Evolutionary conservation across 2,797 vertebrate genomes (phyloP).

Genomic region (Ptychobarbus kaznakovi): DNA sequence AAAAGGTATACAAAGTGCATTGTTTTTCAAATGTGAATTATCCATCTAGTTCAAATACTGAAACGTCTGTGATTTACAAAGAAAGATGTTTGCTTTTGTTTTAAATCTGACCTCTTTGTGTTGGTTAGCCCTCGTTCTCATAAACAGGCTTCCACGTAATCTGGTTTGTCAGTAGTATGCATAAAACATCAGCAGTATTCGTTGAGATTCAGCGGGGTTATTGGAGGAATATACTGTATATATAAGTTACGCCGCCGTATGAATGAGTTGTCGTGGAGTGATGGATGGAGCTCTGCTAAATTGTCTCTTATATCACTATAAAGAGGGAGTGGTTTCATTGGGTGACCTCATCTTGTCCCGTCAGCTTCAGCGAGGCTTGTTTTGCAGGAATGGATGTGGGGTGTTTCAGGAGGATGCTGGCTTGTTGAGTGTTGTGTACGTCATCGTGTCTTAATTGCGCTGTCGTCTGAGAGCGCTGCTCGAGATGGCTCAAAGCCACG

Average conservation of each 20-base stretch:
- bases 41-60: not conserved
- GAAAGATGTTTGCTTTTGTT: slow-evolving; percentile 60
- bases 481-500: slow-evolving; percentile 51
- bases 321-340: slow-evolving; percentile 72
- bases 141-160: slow-evolving; percentile 63
- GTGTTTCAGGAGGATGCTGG: not conserved
- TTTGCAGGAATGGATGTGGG: not conserved
- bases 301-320: slow-evolving; percentile 61
- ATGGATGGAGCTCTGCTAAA: slow-evolving; percentile 71
- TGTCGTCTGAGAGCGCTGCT: slow-evolving; percentile 68
- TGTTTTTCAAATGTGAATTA: not conserved
- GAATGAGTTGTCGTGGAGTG: slow-evolving; percentile 71
- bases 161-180: slow-evolving; percentile 66
- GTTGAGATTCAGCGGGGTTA: slow-evolving; percentile 73
- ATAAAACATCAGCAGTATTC: slow-evolving; percentile 65
- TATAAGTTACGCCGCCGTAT: not conserved
- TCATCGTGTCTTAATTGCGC: slow-evolving; percentile 63
- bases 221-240: slow-evolving; percentile 52
- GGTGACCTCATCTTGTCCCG: slow-evolving; percentile 68
- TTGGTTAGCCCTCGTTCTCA: slow-evolving; percentile 67
- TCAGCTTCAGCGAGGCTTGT: slow-evolving; percentile 65
- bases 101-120: slow-evolving; percentile 68
- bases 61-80: not conserved
- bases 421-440: slow-evolving; percentile 39
- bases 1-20: not conserved